Conservation (phyloP, 2,888 invertebrate genomes). For the Polylopha cassiicola region DNA sequence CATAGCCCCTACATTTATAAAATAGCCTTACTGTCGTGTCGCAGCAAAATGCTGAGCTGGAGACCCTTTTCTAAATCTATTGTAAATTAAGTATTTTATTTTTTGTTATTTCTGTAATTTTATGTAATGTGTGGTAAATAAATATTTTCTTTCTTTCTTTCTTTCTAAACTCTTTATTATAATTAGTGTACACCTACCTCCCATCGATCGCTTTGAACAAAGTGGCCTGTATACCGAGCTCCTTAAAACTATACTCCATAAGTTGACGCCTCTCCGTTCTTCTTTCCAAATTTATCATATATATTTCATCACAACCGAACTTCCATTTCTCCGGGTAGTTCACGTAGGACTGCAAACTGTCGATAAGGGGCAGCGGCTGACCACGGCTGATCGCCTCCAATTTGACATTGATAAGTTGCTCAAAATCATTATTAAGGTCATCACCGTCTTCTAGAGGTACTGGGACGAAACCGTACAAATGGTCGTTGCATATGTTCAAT, state of each 20-base stretch:
- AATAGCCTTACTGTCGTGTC: too few relatives aligned
- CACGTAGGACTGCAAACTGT: slow-evolving; percentile 50
- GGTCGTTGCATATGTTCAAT: slow-evolving; percentile 85
- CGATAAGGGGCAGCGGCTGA: slow-evolving; percentile 57
- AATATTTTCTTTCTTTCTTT: too few relatives aligned
- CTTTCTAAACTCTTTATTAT: too few relatives aligned
- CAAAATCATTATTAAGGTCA: slow-evolving; percentile 78
- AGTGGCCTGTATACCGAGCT: slow-evolving; percentile 87
- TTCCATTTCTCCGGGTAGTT: slow-evolving; percentile 73
- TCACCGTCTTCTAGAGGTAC: slow-evolving; percentile 87
- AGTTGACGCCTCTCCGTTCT: slow-evolving; percentile 85
- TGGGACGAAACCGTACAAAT: slow-evolving; percentile 88
- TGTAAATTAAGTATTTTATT: too few relatives aligned
- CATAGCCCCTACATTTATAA: too few relatives aligned
- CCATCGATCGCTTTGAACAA: slow-evolving; percentile 93
- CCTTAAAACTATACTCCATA: slow-evolving; percentile 88
- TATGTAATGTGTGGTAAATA: too few relatives aligned
- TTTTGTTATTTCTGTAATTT: too few relatives aligned
- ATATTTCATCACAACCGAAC: slow-evolving; percentile 87
- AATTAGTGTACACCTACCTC: slow-evolving; percentile 68
- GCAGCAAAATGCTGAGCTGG: too few relatives aligned
- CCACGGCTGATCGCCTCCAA: slow-evolving; percentile 83
- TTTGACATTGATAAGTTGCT: slow-evolving; percentile 86
- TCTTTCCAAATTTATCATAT: slow-evolving; percentile 93
- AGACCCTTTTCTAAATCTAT: too few relatives aligned